Percentiles rank a stretch among this genome's conserved stretches.
These are phyloP conservation scores for Hydrotaea diabolus DNA, from an alignment of 2,888 invertebrate genomes.

Conservation along the genomic window DNA sequence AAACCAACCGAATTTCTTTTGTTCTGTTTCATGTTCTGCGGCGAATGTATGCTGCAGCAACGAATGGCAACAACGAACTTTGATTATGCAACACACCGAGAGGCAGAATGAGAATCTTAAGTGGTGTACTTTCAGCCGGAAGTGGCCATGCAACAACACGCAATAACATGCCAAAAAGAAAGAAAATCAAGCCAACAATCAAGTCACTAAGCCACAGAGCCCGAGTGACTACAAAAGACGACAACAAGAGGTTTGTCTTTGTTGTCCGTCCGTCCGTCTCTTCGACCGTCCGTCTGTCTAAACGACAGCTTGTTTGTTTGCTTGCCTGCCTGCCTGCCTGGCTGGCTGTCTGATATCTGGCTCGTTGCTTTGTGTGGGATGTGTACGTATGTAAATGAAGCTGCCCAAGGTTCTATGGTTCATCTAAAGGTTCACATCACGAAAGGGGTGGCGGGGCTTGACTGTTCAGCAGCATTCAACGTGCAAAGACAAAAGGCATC, in stretches of 20 bases:
- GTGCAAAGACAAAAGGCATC: slow-evolving; percentile 41
- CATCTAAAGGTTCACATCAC: slow-evolving; percentile 18
- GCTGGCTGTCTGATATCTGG: not conserved
- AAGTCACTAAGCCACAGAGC: slow-evolving; percentile 32
- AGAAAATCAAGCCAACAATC: slow-evolving; percentile 35
- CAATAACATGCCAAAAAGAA: slow-evolving; percentile 45
- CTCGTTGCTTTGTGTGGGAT: not conserved
- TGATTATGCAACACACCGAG: slow-evolving; percentile 48
- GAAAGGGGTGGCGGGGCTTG: slow-evolving; percentile 17
- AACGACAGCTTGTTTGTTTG: not conserved
- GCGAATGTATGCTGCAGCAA: slow-evolving; percentile 1
- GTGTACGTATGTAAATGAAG: slow-evolving; percentile 28
- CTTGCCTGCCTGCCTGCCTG: not conserved
- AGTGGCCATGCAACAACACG: slow-evolving; percentile 56
- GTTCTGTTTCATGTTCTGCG: slow-evolving; percentile 35
- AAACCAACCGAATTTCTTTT: slow-evolving; percentile 26
- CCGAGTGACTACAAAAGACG: slow-evolving; percentile 18
- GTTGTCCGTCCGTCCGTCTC: not conserved
- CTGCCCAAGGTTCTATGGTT: slow-evolving; percentile 34
- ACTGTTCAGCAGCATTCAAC: not conserved
- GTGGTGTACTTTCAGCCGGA: slow-evolving; percentile 71
- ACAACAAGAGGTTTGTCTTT: slow-evolving; percentile 24
- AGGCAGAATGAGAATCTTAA: slow-evolving; percentile 60
- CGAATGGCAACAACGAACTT: slow-evolving; percentile 2
- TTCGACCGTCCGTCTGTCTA: not conserved